Evolutionary conservation across 2,888 invertebrate genomes (phyloP).

Genomic region (Pilophorus perplexus): DNA sequence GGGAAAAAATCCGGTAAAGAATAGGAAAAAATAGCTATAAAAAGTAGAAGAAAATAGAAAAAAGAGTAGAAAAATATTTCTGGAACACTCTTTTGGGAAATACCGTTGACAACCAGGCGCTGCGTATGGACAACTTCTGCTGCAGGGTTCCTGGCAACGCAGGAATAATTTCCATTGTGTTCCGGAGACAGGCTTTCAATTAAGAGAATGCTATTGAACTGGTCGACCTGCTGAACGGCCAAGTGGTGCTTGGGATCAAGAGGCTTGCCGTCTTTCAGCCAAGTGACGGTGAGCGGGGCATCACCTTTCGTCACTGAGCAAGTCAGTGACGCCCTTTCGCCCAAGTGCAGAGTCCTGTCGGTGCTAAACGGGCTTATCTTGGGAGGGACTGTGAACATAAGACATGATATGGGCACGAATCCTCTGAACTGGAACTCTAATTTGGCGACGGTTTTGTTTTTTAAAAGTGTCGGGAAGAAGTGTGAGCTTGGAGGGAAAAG

Average conservation of each 20-base stretch:
- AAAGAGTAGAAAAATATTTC: slow-evolving; percentile 43
- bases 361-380: slow-evolving; percentile 73
- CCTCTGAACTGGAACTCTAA: too few species aligned
- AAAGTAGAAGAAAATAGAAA: slow-evolving; percentile 48
- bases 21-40: slow-evolving; percentile 52
- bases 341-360: slow-evolving; percentile 67
- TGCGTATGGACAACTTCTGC: slow-evolving; percentile 72
- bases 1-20: slow-evolving; percentile 41
- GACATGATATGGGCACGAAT: slow-evolving; percentile 24
- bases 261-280: slow-evolving; percentile 71
- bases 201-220: slow-evolving; percentile 73
- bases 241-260: slow-evolving; percentile 58
- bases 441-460: too few species aligned
- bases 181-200: slow-evolving; percentile 72
- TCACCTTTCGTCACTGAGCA: slow-evolving; percentile 75
- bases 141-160: slow-evolving; percentile 69
- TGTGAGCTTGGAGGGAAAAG: too few species aligned
- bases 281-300: slow-evolving; percentile 69
- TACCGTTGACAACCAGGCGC: slow-evolving; percentile 75
- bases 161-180: slow-evolving; percentile 75
- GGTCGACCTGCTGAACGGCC: slow-evolving; percentile 70
- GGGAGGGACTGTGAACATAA: slow-evolving; percentile 65
- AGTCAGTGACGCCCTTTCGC: slow-evolving; percentile 69
- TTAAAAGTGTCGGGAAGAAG: too few species aligned
- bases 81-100: slow-evolving; percentile 37